A percentile compares a stretch with the other conserved stretches of the same genome.
Conservation (phyloP, 1,140 invertebrate species). For the Choristoneura fumiferana region DNA sequence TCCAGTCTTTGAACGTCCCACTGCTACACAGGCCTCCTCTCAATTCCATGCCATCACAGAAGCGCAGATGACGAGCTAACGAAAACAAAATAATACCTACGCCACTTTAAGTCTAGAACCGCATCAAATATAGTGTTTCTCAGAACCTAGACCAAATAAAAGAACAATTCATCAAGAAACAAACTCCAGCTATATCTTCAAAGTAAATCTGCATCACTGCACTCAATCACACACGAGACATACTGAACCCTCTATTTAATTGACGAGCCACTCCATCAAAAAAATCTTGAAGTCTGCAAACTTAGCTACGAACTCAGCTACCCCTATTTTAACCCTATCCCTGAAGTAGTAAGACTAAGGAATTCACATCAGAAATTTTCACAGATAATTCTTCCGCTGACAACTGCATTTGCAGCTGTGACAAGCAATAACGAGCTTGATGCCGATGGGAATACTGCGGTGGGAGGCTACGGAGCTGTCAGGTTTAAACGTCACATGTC, state of each 20-base stretch:
- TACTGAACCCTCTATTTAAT: slow-evolving; percentile 66
- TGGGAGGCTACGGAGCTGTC: slow-evolving; percentile 39
- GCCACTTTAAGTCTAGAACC: no score
- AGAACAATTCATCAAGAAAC: slow-evolving; percentile 18
- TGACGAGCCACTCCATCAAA: slow-evolving; percentile 72
- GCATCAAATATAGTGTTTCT: background rate
- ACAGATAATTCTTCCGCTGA: slow-evolving; percentile 9
- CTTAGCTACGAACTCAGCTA: slow-evolving; percentile 18
- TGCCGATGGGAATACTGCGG: slow-evolving; percentile 20
- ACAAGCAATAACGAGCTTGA: slow-evolving; percentile 30
- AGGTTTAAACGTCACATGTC: slow-evolving; percentile 55
- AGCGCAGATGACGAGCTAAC: no score
- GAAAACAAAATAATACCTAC: no score
- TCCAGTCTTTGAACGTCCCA: no score
- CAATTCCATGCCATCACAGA: no score
- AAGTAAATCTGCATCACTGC: slow-evolving; percentile 66
- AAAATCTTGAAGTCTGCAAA: slow-evolving; percentile 52
- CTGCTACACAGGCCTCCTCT: no score
- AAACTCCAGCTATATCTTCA: slow-evolving; percentile 37
- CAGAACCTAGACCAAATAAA: slow-evolving; percentile 13
- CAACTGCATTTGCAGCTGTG: slow-evolving; percentile 10
- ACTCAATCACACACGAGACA: slow-evolving; percentile 67
- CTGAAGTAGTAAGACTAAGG: slow-evolving; percentile 25
- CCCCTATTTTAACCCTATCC: slow-evolving; percentile 32
- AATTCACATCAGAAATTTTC: slow-evolving; percentile 25